A percentile compares a stretch with the other conserved stretches of the same genome.
phyloP scores from a whole-genome alignment of 1,140 invertebrate genomes.

The Tetramorium parvispinum region DNA sequence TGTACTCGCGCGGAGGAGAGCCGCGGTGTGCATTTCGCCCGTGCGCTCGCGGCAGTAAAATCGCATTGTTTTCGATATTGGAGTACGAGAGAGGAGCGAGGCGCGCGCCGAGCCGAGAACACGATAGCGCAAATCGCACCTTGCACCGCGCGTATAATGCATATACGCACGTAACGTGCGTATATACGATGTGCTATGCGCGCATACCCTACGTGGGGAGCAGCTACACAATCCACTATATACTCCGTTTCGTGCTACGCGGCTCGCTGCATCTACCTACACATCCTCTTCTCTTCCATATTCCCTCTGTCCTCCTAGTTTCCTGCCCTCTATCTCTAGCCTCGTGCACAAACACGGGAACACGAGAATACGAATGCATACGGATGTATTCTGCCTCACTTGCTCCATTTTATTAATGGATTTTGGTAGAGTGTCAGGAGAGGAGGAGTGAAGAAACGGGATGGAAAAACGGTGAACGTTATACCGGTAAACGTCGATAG shows the following conservation, averaged over 20 bases:
- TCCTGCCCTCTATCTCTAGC: not conserved
- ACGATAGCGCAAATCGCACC: conserved; percentile 45
- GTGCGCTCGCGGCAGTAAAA: conserved; percentile 50
- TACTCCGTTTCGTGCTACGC: conserved; percentile 44
- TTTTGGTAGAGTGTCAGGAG: conserved; percentile 9
- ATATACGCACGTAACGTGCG: not conserved
- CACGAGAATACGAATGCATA: not conserved
- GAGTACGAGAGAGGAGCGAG: conserved; percentile 6
- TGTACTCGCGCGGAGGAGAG: not conserved
- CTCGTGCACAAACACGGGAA: conserved; percentile 5
- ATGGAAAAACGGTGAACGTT: conserved; percentile 2
- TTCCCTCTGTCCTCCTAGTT: not conserved
- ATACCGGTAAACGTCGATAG: conserved; percentile 54
- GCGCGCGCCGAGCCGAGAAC: conserved; percentile 38
- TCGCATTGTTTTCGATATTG: conserved; percentile 67
- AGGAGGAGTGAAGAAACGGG: not conserved
- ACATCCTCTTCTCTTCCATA: not conserved
- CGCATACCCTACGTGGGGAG: not conserved
- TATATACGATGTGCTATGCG: conserved; percentile 11
- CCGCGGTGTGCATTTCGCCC: conserved; percentile 29
- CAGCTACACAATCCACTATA: conserved; percentile 40
- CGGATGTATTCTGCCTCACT: conserved; percentile 17
- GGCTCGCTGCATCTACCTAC: conserved; percentile 4
- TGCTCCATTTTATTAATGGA: conserved; percentile 59
- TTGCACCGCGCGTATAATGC: not conserved